Conservation (phyloP, 2,888 invertebrate genomes). For the Amblyteles armatorius region DNA sequence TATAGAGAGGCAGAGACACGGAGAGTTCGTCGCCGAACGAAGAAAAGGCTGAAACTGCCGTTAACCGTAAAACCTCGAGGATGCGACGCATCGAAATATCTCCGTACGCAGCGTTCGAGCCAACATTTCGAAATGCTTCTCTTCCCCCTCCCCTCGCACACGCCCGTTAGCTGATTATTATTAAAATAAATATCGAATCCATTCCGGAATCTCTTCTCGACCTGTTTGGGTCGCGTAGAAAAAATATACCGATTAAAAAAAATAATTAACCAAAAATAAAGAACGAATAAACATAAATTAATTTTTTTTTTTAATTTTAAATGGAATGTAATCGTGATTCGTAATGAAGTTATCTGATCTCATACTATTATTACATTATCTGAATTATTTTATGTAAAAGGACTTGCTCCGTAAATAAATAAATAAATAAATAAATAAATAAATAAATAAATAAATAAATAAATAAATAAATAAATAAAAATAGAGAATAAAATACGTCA, state of each 20-base stretch:
- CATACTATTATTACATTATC: too few relatives aligned
- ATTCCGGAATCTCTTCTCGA: neutral
- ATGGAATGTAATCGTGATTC: too few relatives aligned
- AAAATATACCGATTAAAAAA: neutral
- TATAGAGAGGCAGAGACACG: slow-evolving; percentile 5
- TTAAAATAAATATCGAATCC: slow-evolving; percentile 16
- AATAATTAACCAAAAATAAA: neutral
- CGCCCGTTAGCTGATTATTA: slow-evolving; percentile 3
- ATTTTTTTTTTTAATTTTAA: too few relatives aligned
- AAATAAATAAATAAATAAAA: too few relatives aligned
- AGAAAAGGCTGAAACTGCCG: slow-evolving; percentile 30
- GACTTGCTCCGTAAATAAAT: too few relatives aligned
- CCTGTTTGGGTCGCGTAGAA: neutral
- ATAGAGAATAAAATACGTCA: neutral
- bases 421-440: neutral
- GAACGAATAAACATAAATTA: too few relatives aligned
- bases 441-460: too few relatives aligned
- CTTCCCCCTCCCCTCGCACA: neutral
- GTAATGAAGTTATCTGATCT: too few relatives aligned
- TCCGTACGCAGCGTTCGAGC: neutral
- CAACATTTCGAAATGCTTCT: slow-evolving; percentile 13
- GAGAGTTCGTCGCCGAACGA: slow-evolving; percentile 38
- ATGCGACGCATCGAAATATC: slow-evolving; percentile 5
- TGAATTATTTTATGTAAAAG: too few relatives aligned
- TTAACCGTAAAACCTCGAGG: slow-evolving; percentile 51